These are phyloP conservation scores for Micrastur ruficollis DNA, from an alignment of 2,797 vertebrate species.

Conservation along the genomic window DNA sequence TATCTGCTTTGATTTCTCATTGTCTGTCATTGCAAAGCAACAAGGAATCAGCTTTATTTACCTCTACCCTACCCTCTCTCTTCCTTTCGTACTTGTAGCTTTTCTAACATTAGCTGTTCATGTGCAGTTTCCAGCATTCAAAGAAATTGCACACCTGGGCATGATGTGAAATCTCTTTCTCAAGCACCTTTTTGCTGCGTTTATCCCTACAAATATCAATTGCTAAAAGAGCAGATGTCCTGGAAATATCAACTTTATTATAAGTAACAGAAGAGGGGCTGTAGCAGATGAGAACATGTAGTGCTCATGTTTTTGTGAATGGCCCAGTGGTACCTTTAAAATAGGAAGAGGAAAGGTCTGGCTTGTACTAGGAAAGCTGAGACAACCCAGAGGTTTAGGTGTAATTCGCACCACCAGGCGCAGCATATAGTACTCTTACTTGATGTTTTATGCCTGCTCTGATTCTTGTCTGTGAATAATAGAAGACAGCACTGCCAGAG, in stretches of 20 bases:
- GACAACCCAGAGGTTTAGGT: not conserved
- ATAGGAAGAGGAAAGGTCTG: not conserved
- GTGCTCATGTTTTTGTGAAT: not conserved
- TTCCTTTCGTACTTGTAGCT: not conserved
- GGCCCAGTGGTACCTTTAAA: not conserved
- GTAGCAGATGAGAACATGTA: not conserved
- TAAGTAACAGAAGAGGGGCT: not conserved
- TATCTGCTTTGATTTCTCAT: not conserved
- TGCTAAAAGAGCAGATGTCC: not conserved
- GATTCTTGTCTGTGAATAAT: not conserved
- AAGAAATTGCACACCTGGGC: not conserved
- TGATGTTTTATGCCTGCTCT: not conserved
- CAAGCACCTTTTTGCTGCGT: not conserved
- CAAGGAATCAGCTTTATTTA: not conserved
- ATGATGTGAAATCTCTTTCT: not conserved
- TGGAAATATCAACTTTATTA: not conserved
- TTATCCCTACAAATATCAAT: not conserved
- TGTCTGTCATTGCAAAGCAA: not conserved
- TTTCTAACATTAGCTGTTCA: not conserved
- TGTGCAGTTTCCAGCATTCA: not conserved
- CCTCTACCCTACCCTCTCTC: not conserved
- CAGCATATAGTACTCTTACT: not conserved
- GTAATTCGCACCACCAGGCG: not conserved
- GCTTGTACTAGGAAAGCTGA: not conserved
- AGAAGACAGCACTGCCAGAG: not conserved